phyloP scores from a whole-genome alignment of 2,113 vertebrate species.

The Barbus barbus region DNA sequence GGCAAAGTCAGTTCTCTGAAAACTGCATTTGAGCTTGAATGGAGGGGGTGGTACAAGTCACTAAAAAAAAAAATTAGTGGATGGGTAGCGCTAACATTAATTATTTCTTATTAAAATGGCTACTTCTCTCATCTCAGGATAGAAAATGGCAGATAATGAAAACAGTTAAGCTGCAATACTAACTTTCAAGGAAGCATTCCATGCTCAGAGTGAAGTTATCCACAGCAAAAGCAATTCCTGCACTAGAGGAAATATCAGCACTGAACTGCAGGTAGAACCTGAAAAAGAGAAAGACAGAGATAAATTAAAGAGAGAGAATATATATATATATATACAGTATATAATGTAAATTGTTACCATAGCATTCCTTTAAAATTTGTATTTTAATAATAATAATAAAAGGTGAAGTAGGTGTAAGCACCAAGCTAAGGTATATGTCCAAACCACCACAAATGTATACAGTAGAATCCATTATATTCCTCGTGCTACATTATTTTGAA shows the following conservation, averaged over 20 bases:
- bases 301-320: neutral
- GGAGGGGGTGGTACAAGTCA: neutral
- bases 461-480: neutral
- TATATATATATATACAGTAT: too few species aligned
- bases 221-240: slow-evolving; percentile 83
- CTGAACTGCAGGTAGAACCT: slow-evolving; percentile 96
- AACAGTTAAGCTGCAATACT: slow-evolving; percentile 66
- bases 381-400: too few species aligned
- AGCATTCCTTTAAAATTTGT: too few species aligned
- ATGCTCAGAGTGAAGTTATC: slow-evolving; percentile 95
- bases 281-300: slow-evolving; percentile 42
- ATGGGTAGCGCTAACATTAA: neutral
- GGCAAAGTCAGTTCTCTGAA: neutral
- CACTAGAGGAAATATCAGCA: slow-evolving; percentile 81
- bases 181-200: slow-evolving; percentile 96
- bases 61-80: neutral
- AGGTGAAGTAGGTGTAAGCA: too few species aligned
- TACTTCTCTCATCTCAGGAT: neutral
- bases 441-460: too few species aligned
- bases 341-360: too few species aligned
- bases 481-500: neutral
- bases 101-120: neutral
- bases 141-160: neutral
- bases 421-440: too few species aligned
- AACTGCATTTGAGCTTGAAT: neutral